Percentiles rank a stretch among this genome's conserved stretches.
Evolutionary conservation across 2,113 vertebrate species (phyloP).

Genomic region (Lepus europaeus): DNA sequence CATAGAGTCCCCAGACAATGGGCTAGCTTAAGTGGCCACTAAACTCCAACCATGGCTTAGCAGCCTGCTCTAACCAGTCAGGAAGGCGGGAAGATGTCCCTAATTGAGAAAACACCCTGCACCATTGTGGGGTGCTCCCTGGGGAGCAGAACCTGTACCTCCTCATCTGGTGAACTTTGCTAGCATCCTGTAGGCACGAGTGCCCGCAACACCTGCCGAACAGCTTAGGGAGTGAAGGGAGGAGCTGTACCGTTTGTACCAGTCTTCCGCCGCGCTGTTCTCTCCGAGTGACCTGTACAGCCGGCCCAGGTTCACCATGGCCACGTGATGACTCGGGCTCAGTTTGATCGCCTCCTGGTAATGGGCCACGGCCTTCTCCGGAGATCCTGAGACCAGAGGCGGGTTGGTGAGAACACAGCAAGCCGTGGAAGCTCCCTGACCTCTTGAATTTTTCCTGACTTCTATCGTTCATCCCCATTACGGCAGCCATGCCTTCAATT

Average conservation of each 20-base stretch:
- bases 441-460: not conserved
- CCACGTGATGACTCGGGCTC: constrained; percentile 94
- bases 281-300: constrained; percentile 94
- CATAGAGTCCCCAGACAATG: not conserved
- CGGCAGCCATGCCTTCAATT: not conserved
- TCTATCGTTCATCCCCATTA: not conserved
- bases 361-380: constrained; percentile 91
- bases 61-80: not conserved
- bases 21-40: not conserved
- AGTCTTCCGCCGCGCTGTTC: constrained; percentile 93
- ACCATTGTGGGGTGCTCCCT: not conserved
- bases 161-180: not conserved
- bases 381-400: constrained; percentile 87
- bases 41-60: not conserved
- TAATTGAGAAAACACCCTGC: not conserved
- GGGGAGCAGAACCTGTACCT: not conserved
- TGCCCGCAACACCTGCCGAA: not conserved
- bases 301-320: constrained; percentile 98
- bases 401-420: not conserved
- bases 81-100: not conserved
- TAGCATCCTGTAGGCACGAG: not conserved
- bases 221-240: not conserved
- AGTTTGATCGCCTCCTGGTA: constrained; percentile 95
- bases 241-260: constrained; percentile 94
- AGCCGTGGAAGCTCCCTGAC: not conserved